Evolutionary conservation across 2,113 vertebrate genomes (phyloP).

Genomic region (Lepidothrix coronata): DNA sequence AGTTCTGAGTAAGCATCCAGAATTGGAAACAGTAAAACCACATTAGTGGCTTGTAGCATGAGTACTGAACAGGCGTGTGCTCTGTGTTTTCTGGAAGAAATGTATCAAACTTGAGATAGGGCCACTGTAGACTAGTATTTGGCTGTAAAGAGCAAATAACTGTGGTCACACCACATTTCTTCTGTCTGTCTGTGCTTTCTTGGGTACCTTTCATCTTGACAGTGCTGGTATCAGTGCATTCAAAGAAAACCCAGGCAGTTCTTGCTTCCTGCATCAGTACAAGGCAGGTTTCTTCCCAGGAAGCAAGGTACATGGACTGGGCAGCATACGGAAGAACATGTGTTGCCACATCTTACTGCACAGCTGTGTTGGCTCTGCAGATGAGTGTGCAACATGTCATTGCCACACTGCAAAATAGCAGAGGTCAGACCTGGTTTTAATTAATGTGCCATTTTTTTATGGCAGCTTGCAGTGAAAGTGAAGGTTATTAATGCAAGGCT

Average conservation of each 20-base stretch:
- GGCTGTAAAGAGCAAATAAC: neutral
- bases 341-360: neutral
- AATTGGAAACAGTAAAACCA: neutral
- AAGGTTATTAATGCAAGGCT: neutral
- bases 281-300: neutral
- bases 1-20: neutral
- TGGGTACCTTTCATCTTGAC: neutral
- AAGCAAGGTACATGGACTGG: neutral
- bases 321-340: fast-evolving
- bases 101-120: neutral
- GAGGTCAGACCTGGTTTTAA: neutral
- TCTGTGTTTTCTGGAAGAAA: neutral
- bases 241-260: neutral
- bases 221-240: neutral
- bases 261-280: fast-evolving
- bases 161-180: neutral
- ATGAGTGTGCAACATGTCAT: neutral
- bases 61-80: fast-evolving
- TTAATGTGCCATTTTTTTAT: neutral
- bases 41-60: neutral
- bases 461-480: neutral
- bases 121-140: neutral
- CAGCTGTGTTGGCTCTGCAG: neutral
- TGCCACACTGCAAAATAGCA: neutral
- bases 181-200: neutral